A percentile compares a stretch with the other conserved stretches of the same genome.
phyloP scores from a whole-genome alignment of 2,113 vertebrate species.

The Tychaedon coryphoeus region DNA sequence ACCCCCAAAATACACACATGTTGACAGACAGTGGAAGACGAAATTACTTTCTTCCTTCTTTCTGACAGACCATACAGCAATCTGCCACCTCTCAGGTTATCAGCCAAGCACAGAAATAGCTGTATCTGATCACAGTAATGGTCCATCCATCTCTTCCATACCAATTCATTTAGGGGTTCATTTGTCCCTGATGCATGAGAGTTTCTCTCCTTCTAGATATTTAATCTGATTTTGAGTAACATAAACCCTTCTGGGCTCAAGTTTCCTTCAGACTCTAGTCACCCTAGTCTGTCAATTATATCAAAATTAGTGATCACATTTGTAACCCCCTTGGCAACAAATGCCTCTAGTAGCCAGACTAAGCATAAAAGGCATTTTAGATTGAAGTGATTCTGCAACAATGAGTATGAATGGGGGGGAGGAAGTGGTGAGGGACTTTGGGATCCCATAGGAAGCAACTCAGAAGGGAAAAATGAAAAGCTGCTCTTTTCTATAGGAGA shows the following conservation, averaged over 20 bases:
- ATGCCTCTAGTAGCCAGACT: background rate
- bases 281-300: background rate
- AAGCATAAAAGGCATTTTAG: slow-evolving; percentile 18
- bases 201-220: background rate
- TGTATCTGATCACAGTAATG: slow-evolving; percentile 15
- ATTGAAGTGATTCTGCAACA: slow-evolving; percentile 14
- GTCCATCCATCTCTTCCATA: background rate
- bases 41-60: background rate
- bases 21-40: background rate
- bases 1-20: background rate
- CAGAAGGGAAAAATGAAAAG: background rate
- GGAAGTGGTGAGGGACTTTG: background rate
- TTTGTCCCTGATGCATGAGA: background rate
- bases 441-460: slow-evolving; percentile 10
- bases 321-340: background rate
- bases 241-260: background rate
- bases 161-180: background rate
- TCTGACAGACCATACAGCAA: background rate
- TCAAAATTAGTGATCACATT: slow-evolving; percentile 31
- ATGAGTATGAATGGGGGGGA: background rate
- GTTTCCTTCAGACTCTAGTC: background rate
- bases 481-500: background rate
- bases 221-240: slow-evolving; percentile 18
- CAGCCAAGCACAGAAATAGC: background rate
- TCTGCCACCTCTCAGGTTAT: background rate